Evolutionary conservation across 1,140 invertebrate genomes (phyloP).

Genomic region (Pachypsylla venusta): DNA sequence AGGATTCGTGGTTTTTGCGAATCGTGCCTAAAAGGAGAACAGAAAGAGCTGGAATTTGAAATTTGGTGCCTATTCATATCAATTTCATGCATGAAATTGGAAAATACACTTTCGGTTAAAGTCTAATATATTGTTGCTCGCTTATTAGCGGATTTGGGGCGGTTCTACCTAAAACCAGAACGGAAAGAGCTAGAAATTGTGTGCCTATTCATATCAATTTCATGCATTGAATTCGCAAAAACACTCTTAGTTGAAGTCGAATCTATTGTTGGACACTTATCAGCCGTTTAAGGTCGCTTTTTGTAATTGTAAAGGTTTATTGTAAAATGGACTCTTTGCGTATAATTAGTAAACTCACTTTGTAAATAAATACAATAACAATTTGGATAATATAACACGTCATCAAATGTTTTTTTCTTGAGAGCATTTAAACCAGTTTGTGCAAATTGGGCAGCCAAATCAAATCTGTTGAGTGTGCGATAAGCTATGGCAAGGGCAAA

Average conservation of each 20-base stretch:
- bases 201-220: background rate
- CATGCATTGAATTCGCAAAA: background rate
- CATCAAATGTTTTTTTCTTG: background rate
- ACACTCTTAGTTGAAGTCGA: background rate
- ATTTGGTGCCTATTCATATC: too few relatives aligned
- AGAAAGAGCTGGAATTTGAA: too few relatives aligned
- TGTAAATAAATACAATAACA: background rate
- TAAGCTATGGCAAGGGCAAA: background rate
- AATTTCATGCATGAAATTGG: too few relatives aligned
- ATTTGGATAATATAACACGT: background rate
- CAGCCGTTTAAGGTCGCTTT: too few relatives aligned
- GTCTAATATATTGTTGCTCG: too few relatives aligned
- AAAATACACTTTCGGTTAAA: too few relatives aligned
- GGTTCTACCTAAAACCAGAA: too few relatives aligned
- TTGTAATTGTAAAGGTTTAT: background rate
- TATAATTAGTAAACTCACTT: background rate
- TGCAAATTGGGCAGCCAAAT: background rate
- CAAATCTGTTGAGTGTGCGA: background rate
- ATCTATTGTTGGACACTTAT: too few relatives aligned
- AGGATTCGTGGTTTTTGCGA: too few relatives aligned
- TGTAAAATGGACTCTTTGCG: background rate
- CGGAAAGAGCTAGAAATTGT: background rate
- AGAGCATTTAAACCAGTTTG: background rate
- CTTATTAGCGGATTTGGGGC: too few relatives aligned
- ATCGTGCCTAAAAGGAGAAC: too few relatives aligned